Percentiles rank a stretch among this genome's conserved stretches.
Evolutionary conservation across 1,140 invertebrate genomes (phyloP).

Genomic region (Cotesia glomerata): DNA sequence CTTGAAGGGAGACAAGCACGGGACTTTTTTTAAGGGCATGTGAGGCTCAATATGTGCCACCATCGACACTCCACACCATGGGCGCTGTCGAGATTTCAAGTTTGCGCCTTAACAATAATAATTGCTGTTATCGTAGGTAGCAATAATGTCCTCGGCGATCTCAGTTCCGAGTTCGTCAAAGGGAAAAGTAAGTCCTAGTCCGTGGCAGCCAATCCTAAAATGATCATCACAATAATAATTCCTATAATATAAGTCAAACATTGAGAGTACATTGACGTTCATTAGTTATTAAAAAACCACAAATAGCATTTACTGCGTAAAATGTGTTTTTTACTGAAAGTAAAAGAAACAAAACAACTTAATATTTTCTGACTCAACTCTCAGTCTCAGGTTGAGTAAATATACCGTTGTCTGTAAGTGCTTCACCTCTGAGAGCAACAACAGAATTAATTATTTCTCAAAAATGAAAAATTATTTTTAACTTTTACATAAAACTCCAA

Average conservation of each 20-base stretch:
- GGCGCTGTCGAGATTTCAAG: slow-evolving; percentile 51
- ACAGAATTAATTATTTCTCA: background rate
- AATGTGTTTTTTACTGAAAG: background rate
- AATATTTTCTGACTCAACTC: no score
- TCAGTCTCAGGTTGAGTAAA: background rate
- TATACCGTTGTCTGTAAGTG: background rate
- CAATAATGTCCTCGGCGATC: slow-evolving; percentile 54
- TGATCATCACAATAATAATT: slow-evolving; percentile 6
- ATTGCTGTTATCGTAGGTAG: slow-evolving; percentile 50
- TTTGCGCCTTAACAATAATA: slow-evolving; percentile 46
- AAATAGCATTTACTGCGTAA: no score
- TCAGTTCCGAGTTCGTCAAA: slow-evolving; percentile 65
- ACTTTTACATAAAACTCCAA: no score
- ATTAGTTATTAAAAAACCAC: background rate
- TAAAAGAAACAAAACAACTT: no score
- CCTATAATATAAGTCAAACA: background rate
- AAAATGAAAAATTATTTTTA: no score
- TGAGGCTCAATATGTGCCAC: slow-evolving; percentile 58
- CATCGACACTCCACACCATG: slow-evolving; percentile 48
- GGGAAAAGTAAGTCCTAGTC: slow-evolving; percentile 63
- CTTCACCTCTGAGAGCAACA: background rate
- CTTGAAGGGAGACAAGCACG: no score
- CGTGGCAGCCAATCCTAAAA: background rate
- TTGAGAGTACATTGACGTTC: background rate
- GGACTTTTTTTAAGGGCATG: slow-evolving; percentile 53